These are phyloP conservation scores for Rhopilema esculentum DNA, from an alignment of 30 jellyfish, hydroid and myxozoan species.

Conservation along the genomic window DNA sequence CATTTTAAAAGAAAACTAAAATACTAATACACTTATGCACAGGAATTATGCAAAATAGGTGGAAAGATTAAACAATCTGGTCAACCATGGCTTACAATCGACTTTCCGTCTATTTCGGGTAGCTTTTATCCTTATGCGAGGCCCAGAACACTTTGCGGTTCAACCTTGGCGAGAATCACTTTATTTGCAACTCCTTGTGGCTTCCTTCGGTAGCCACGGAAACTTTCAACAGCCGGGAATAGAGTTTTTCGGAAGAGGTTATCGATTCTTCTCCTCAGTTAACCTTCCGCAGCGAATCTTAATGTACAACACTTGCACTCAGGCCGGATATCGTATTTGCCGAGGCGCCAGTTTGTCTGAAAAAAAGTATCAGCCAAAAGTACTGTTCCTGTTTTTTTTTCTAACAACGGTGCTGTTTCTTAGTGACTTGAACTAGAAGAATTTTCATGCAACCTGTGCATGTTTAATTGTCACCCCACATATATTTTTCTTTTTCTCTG, in stretches of 20 bases:
- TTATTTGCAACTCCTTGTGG: conserved; percentile 63
- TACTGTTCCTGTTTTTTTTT: conserved; percentile 65
- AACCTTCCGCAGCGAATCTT: conserved; percentile 62
- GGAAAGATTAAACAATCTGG: background rate
- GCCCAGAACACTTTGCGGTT: conserved; percentile 61
- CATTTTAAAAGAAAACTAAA: background rate
- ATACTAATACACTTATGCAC: background rate
- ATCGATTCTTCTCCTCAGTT: conserved; percentile 32
- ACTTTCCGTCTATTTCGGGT: conserved; percentile 45
- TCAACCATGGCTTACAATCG: background rate
- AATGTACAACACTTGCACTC: conserved; percentile 51
- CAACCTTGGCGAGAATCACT: conserved; percentile 50
- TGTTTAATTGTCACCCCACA: too few relatives aligned
- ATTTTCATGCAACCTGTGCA: too few relatives aligned
- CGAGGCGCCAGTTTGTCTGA: conserved; percentile 89
- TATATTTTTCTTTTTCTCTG: background rate
- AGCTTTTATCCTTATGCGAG: conserved; percentile 27
- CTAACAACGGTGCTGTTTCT: background rate
- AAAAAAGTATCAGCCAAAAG: background rate
- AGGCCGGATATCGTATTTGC: conserved; percentile 84
- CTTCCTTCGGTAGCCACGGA: conserved; percentile 56
- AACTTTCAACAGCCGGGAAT: conserved; percentile 44
- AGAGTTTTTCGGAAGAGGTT: conserved; percentile 34
- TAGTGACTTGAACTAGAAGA: too few relatives aligned
- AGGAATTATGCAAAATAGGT: background rate